Conservation (phyloP, 1,140 invertebrate genomes). For the Theocolax elegans region DNA sequence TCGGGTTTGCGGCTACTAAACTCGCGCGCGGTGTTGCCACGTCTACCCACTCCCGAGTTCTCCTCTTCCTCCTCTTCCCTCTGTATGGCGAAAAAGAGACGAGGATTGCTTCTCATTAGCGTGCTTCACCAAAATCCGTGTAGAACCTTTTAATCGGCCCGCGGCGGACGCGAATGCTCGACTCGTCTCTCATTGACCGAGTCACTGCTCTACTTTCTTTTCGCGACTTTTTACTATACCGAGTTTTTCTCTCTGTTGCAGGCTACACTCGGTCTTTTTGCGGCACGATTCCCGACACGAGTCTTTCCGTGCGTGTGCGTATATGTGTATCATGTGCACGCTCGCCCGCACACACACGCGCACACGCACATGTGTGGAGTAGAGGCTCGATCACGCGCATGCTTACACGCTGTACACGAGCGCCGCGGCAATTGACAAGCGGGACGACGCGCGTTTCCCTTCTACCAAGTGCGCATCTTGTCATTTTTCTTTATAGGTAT, state of each 20-base stretch:
- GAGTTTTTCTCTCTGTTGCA: background rate
- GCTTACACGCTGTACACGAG: too few species aligned
- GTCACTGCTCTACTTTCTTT: conserved; percentile 16
- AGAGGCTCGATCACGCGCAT: background rate
- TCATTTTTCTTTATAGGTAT: too few species aligned
- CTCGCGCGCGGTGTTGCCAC: conserved; percentile 11
- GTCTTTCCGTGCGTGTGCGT: too few species aligned
- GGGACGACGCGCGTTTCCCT: too few species aligned
- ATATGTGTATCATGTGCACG: background rate
- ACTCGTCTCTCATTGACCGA: too few species aligned
- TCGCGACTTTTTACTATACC: background rate
- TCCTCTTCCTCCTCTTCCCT: background rate
- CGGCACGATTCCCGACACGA: background rate
- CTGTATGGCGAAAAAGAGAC: too few species aligned
- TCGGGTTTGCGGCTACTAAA: conserved; percentile 53
- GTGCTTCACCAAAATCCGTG: too few species aligned
- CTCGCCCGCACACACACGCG: background rate
- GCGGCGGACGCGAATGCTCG: background rate
- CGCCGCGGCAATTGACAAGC: too few species aligned
- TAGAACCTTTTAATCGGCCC: too few species aligned
- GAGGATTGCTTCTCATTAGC: too few species aligned
- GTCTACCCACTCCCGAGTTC: background rate
- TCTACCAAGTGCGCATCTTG: too few species aligned
- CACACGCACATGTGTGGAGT: background rate
- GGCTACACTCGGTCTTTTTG: background rate